Percentiles rank a stretch among this genome's conserved stretches.
Conservation (phyloP, 1,140 invertebrate species). For the Zaprionus ornatus region DNA sequence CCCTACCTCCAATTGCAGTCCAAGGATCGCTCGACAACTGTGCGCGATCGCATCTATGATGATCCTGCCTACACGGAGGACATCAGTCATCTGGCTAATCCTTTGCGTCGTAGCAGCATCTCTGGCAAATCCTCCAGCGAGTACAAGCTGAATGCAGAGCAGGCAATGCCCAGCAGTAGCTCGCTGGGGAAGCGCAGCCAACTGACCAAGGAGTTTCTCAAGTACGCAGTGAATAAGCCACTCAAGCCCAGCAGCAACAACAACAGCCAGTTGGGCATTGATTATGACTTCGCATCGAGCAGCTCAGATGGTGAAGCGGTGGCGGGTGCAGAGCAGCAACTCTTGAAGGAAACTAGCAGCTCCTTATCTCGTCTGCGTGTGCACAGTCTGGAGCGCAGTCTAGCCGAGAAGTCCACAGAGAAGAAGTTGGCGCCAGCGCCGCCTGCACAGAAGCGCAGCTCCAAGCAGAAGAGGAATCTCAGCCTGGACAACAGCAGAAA, state of each 20-base stretch:
- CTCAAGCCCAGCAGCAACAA: constrained; percentile 24
- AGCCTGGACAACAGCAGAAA: constrained; percentile 69
- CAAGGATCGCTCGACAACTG: constrained; percentile 71
- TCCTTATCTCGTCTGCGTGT: constrained; percentile 49
- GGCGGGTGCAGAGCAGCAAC: constrained; percentile 11
- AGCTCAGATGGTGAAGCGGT: constrained; percentile 71
- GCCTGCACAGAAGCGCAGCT: constrained; percentile 58
- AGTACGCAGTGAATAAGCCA: constrained; percentile 58
- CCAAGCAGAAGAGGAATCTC: constrained; percentile 78
- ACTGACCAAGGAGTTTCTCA: constrained; percentile 69
- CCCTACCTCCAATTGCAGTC: constrained; percentile 38
- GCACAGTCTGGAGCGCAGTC: constrained; percentile 70
- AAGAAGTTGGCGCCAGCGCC: constrained; percentile 32
- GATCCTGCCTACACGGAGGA: constrained; percentile 83
- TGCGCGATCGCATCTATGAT: constrained; percentile 80
- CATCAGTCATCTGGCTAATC: constrained; percentile 82
- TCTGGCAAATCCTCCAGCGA: constrained; percentile 59
- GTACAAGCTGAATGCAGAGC: constrained; percentile 29
- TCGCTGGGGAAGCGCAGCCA: constrained; percentile 72
- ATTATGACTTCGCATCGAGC: constrained; percentile 61
- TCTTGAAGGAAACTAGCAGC: constrained; percentile 38
- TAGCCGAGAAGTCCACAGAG: constrained; percentile 51
- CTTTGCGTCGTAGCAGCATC: constrained; percentile 76
- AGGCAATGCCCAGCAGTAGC: constrained; percentile 50
- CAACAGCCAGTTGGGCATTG: constrained; percentile 13